Base-by-base conservation (phyloP, 92 coral and sea anemone species). In the Porites evermanni region DNA sequence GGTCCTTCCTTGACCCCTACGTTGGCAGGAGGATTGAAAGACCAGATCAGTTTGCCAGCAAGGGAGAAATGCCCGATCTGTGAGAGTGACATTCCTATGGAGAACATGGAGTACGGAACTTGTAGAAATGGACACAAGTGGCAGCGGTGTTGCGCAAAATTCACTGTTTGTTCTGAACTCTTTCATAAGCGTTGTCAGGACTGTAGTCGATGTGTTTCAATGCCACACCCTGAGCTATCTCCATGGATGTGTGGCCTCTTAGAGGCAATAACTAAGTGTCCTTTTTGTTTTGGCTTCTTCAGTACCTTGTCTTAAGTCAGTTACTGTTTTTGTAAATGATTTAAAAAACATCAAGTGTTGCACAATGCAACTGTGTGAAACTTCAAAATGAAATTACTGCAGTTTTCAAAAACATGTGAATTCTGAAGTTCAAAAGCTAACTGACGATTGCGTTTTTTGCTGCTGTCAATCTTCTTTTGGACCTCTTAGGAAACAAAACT, bases 231-330 rank as follows among this genome's bases (percentile, higher is more conserved):
- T 23, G 74, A 60, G 44, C 23, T 78, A 19, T 90, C 93, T 6
- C 87, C 70, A 5, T 84, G 67, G 91, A 50, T 86, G 17, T 74
- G 64, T 19, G 70, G 51, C 13, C 53, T 74, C 0, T 69, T 90
- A 13, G 54, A 67, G 5, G n/a, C 20, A 9, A 80, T 75, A 17
- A 19, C 59, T 0, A 87, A 69, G 21, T 90, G 93, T 53, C 93
- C 93, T 52, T 74, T 86, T 18, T 90, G 93, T 81, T 67, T 53
- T 2, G 93, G 93, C 24, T 90, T 83, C 76, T 90, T 90, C 52
- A 53, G 72, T 67, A 14, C 14, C 16, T 23, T 8, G 4, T 67
- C 14, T 1, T 67, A 8, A 67, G 24, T 14, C 14, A 56, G 12
- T 56, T 56, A 38, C 47, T 38, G 47, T 38, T 38, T 32, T 38